Evolutionary conservation across 2,113 vertebrate genomes (phyloP), one percentile per base, ranked within the genome.

Genomic region (Daphoenositta chrysoptera): DNA sequence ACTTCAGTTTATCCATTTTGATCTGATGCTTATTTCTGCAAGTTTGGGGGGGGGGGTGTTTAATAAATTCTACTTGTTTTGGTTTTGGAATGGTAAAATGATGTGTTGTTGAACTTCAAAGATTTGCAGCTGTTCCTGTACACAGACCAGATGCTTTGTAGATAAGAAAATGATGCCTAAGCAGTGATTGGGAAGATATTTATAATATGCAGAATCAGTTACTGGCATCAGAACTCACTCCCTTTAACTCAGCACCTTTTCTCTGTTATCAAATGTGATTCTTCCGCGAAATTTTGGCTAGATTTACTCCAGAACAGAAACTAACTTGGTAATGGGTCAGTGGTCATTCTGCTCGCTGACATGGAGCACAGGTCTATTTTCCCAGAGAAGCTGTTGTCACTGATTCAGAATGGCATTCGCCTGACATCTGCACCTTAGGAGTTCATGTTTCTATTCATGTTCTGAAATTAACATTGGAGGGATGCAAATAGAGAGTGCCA

Each of bases 341-440:
- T n/a, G 78, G 83, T 64, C 83, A 71, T 60, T 45, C 13, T 83
- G 69, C 64, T 95, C 9, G 2, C 66, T 93, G 71, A 78, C 73
- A 71, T 10, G 53, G 75, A 85, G 76, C 19, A 81, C 57, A 82
- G 71, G 48, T 97, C 89, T 54, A 83, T 95, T 96, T 86, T 95
- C 70, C 89, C 53, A 37, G 77, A 92, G 57, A 79, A 76, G 35
- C 23, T 87, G 57, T 30, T 79, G 35, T 72, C 70, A 39, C 60
- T 84, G 75, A 50, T 69, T 58, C 48, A 78, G 90, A 77, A 90
- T 54, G 21, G n/a, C 57, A 83, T 56, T 90, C 60, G 69, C n/a
- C n/a, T 95, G 91, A 88, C 86, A 78, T 69, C 77, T 92, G 40
- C 44, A 72, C 69, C 71, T 90, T 42, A 65, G 71, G 82, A 93